Evolutionary conservation across 92 coral and sea anemone species (phyloP), one percentile per base, ranked within the genome.

Genomic region (Phenganax stokvisi): DNA sequence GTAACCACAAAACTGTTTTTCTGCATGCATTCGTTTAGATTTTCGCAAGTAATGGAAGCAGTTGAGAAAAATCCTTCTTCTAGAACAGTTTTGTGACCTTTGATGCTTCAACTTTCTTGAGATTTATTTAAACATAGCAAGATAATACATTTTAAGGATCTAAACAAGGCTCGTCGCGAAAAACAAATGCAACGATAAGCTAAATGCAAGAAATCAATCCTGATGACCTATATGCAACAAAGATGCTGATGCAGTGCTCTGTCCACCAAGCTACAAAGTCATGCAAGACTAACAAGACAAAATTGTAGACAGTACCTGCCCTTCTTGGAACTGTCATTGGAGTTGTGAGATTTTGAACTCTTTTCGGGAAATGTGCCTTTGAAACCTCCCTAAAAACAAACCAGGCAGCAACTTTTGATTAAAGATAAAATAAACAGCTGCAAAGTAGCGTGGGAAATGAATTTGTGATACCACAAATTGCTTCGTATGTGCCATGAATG

Each of bases 301-400:
- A 59, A 20, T 0, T 20, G 71, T 65, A 0, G 52, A 30, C 74
- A 30, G 2, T 68, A 76, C 81, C 81, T 76, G 69, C 81, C 81
- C 57, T 76, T 76, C 20, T 58, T 76, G 5, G 69, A 76, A 59
- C 81, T n/a, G 12, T 12, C 81, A 56, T n/a, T 30, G 16, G 53
- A 27, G 62, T 29, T 75, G 1, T 55, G 52, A 28, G 69, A 12
- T 76, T 54, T 56, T 15, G 81, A 10, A 25, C 56, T 27, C 67
- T 76, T 76, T 53, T 76, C 81, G 8, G 81, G 54, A 54, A 12
- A 60, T 11, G 81, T 30, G 56, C 44, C 31, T 37, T 76, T 76
- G 56, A 28, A 52, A 1, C 69, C 54, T 37, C 55, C 28, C 81
- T 76, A 13, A 5, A 71, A 72, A 72, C 28, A 6, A 72, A 52